These are phyloP conservation scores for Drosophila bifasciata DNA, from an alignment of 1,140 invertebrate species.

Conservation along the genomic window DNA sequence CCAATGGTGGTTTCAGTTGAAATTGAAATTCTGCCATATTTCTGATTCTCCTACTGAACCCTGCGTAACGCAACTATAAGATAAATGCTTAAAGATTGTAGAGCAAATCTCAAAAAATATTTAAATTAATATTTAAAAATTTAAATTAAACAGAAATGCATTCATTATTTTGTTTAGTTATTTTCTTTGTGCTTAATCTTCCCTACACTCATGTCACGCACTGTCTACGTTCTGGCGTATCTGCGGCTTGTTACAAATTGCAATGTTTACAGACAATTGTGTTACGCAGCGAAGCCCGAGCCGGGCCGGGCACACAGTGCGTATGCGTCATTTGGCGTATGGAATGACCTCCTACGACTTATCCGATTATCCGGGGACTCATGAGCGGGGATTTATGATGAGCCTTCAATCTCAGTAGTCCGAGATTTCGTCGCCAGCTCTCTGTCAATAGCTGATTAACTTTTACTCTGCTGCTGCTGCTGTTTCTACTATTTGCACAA, in stretches of 20 bases:
- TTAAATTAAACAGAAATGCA: too few species aligned
- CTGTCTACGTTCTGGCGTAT: slow-evolving; percentile 1
- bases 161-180: too few species aligned
- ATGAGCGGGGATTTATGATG: slow-evolving; percentile 35
- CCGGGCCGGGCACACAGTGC: slow-evolving; percentile 35
- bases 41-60: slow-evolving; percentile 3
- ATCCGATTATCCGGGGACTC: slow-evolving; percentile 12
- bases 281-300: neutral
- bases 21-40: slow-evolving; percentile 27
- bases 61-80: neutral
- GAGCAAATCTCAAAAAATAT: neutral
- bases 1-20: neutral
- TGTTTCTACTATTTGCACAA: slow-evolving; percentile 20
- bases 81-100: neutral
- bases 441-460: slow-evolving; percentile 39
- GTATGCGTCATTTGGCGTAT: slow-evolving; percentile 45
- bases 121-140: too few species aligned
- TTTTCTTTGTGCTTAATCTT: too few species aligned
- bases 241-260: slow-evolving; percentile 44
- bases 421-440: slow-evolving; percentile 2
- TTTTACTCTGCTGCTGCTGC: slow-evolving; percentile 7
- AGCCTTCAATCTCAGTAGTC: slow-evolving; percentile 23
- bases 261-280: slow-evolving; percentile 52
- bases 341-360: slow-evolving; percentile 22
- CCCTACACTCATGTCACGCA: neutral